phyloP scores from a whole-genome alignment of 2,888 invertebrate species.

The Pseudoips prasinana region DNA sequence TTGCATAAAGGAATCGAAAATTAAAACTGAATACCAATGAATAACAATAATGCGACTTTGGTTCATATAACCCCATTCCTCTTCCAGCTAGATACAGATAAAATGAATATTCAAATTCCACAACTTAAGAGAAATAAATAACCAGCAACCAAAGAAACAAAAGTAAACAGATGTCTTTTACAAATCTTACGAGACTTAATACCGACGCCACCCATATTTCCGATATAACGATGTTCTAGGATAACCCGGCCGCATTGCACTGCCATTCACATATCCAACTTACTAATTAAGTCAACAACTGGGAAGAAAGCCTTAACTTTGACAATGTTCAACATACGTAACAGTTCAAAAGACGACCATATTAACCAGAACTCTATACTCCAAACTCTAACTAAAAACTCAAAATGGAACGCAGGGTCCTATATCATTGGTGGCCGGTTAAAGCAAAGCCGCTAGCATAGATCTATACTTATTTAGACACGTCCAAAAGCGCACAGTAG shows the following conservation, averaged over 20 bases:
- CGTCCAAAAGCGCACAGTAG: slow-evolving; percentile 69
- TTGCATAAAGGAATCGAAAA: no score
- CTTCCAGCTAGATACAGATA: no score
- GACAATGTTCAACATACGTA: slow-evolving; percentile 80
- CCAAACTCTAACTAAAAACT: slow-evolving; percentile 9
- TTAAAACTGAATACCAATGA: no score
- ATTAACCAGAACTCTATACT: slow-evolving; percentile 35
- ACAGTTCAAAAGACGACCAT: slow-evolving; percentile 53
- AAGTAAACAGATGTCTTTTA: slow-evolving; percentile 42
- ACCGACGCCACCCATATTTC: slow-evolving; percentile 69
- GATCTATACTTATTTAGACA: slow-evolving; percentile 78
- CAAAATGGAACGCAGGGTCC: slow-evolving; percentile 31
- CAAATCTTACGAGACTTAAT: slow-evolving; percentile 43
- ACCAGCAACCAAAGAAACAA: slow-evolving; percentile 29
- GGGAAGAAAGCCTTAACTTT: slow-evolving; percentile 79
- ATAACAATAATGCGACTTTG: no score
- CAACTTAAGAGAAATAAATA: slow-evolving; percentile 19
- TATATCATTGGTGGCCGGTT: slow-evolving; percentile 42
- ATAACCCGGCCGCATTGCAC: slow-evolving; percentile 67
- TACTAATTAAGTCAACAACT: slow-evolving; percentile 79
- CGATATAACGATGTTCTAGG: slow-evolving; percentile 75
- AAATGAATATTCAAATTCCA: slow-evolving; percentile 2
- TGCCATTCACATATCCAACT: slow-evolving; percentile 81
- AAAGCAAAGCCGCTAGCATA: slow-evolving; percentile 72
- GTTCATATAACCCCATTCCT: no score